Conservation (phyloP, 1,140 invertebrate genomes). For the Paralvinella palmiformis region DNA sequence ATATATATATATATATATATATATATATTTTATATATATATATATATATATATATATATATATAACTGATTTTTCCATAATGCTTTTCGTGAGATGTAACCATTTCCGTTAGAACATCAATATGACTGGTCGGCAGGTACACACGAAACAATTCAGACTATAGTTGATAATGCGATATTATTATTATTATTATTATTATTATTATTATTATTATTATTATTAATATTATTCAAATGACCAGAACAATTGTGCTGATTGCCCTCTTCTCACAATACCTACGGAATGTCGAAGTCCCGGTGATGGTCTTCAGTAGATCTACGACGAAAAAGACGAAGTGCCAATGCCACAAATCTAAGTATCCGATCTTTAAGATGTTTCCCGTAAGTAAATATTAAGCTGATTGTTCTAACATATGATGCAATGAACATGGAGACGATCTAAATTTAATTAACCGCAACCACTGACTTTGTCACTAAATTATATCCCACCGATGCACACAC, state of each 20-base stretch:
- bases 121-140: neutral
- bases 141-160: neutral
- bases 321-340: constrained; percentile 36
- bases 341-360: constrained; percentile 53
- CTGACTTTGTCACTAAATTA: neutral
- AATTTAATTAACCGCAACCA: too few species aligned
- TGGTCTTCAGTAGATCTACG: constrained; percentile 52
- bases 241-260: constrained; percentile 72
- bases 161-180: neutral
- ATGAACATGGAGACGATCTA: too few species aligned
- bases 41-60: constrained; percentile 9
- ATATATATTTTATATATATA: neutral
- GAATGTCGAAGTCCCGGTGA: constrained; percentile 62
- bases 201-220: neutral
- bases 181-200: neutral
- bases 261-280: constrained; percentile 76
- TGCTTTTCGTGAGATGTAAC: constrained; percentile 16
- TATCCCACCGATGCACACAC: neutral
- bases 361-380: constrained; percentile 67
- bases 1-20: neutral
- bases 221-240: constrained; percentile 40
- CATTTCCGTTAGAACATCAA: neutral
- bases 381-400: constrained; percentile 52
- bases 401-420: neutral
- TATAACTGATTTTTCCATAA: neutral